Evolutionary conservation across 2,888 invertebrate genomes (phyloP).

Genomic region (Xanthia icteritia): DNA sequence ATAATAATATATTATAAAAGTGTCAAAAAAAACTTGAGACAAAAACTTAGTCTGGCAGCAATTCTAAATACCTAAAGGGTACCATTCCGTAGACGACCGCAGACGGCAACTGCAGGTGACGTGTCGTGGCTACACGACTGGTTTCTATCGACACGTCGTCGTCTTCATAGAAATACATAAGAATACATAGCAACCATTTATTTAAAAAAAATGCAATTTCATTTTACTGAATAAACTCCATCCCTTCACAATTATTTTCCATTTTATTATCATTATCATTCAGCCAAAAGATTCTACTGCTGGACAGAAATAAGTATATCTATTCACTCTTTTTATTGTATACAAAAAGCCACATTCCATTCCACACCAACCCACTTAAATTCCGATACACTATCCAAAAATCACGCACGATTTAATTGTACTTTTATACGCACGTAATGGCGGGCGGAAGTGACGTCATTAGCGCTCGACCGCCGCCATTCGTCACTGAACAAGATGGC

Average conservation of each 20-base stretch:
- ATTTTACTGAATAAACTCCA: background rate
- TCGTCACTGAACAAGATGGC: slow-evolving; percentile 80
- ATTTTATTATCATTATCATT: background rate
- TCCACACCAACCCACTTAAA: slow-evolving; percentile 15
- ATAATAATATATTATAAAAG: too few species aligned
- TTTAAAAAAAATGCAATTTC: background rate
- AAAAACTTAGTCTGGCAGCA: too few species aligned
- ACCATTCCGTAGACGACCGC: too few species aligned
- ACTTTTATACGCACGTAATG: slow-evolving; percentile 70
- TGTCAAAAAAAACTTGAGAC: too few species aligned
- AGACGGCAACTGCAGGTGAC: too few species aligned
- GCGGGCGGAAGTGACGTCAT: slow-evolving; percentile 77
- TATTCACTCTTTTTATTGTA: background rate
- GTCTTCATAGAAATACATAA: too few species aligned
- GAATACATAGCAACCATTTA: background rate
- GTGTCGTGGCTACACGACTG: too few species aligned
- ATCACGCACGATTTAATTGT: slow-evolving; percentile 62
- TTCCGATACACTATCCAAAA: slow-evolving; percentile 60
- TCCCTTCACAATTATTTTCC: background rate
- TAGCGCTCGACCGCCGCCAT: slow-evolving; percentile 73
- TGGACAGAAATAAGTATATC: background rate
- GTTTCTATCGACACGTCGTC: too few species aligned
- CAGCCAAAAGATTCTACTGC: background rate
- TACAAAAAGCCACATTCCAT: slow-evolving; percentile 7
- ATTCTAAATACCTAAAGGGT: background rate